Percentiles rank a stretch among this genome's conserved stretches.
Conservation (phyloP, 92 coral and sea anemone species). For the Siderastrea siderea region DNA sequence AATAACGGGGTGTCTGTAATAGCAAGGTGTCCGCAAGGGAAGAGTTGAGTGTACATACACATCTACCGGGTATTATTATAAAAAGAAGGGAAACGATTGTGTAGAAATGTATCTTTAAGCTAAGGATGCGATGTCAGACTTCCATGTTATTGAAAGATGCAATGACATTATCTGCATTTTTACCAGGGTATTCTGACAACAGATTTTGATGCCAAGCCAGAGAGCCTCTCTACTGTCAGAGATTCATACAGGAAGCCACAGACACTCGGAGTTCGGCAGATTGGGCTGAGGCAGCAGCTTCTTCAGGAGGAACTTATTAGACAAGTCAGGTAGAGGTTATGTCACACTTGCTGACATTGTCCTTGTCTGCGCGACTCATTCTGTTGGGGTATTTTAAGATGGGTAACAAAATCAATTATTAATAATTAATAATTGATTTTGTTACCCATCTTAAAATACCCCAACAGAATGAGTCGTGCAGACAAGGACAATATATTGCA, state of each 20-base stretch:
- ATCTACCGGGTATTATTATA: too few species aligned
- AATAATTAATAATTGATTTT: too few species aligned
- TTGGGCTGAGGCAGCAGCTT: constrained; percentile 83
- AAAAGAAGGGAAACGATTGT: too few species aligned
- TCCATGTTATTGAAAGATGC: too few species aligned
- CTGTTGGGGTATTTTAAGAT: background rate
- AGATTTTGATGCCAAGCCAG: constrained; percentile 86
- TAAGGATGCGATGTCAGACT: too few species aligned
- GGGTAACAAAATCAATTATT: too few species aligned
- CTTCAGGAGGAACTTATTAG: constrained; percentile 80
- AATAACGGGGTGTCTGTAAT: too few species aligned
- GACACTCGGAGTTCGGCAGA: constrained; percentile 72
- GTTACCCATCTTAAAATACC: background rate
- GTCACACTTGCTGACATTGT: too few species aligned
- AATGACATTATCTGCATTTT: background rate
- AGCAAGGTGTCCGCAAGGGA: too few species aligned
- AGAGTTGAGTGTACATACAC: too few species aligned
- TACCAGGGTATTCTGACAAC: constrained; percentile 94
- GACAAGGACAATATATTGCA: background rate
- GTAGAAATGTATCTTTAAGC: too few species aligned
- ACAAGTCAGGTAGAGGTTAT: constrained; percentile 76
- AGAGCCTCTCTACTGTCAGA: constrained; percentile 85
- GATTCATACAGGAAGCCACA: constrained; percentile 91
- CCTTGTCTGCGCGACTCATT: background rate
- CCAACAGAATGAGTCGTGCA: background rate